These are phyloP conservation scores for Drosophila busckii DNA, from an alignment of 1,140 invertebrate genomes.

Conservation along the genomic window DNA sequence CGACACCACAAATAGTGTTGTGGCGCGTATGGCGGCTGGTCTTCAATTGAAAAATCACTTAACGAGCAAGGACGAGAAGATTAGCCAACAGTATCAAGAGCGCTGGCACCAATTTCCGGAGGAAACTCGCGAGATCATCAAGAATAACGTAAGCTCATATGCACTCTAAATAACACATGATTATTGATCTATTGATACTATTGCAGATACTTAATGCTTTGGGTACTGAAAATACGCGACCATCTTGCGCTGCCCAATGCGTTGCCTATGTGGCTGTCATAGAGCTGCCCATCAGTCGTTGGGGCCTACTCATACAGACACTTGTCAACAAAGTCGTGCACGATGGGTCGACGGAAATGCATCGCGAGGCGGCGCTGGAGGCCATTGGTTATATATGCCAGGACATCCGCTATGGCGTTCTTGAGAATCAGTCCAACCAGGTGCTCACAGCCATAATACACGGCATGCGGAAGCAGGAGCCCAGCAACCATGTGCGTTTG, in stretches of 20 bases:
- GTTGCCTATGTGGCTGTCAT: constrained; percentile 98
- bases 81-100: constrained; percentile 92
- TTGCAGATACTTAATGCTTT: constrained; percentile 92
- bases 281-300: constrained; percentile 92
- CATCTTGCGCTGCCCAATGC: constrained; percentile 98
- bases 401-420: constrained; percentile 92
- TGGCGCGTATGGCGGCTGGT: constrained; percentile 98
- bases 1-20: constrained; percentile 92
- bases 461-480: constrained; percentile 93
- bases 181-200: background rate
- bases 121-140: constrained; percentile 92
- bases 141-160: constrained; percentile 91
- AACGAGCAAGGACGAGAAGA: constrained; percentile 94
- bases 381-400: constrained; percentile 95
- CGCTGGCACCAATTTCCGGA: constrained; percentile 94
- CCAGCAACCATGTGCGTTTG: constrained; percentile 91
- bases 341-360: constrained; percentile 91
- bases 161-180: background rate
- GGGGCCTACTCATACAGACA: constrained; percentile 91
- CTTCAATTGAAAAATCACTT: constrained; percentile 99
- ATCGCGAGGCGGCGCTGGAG: constrained; percentile 97
- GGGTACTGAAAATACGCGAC: constrained; percentile 95
- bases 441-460: constrained; percentile 99
- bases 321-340: constrained; percentile 96
- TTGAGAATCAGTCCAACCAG: constrained; percentile 94